Conservation (phyloP, 2,113 vertebrate genomes). For the Syngnathus floridae region DNA sequence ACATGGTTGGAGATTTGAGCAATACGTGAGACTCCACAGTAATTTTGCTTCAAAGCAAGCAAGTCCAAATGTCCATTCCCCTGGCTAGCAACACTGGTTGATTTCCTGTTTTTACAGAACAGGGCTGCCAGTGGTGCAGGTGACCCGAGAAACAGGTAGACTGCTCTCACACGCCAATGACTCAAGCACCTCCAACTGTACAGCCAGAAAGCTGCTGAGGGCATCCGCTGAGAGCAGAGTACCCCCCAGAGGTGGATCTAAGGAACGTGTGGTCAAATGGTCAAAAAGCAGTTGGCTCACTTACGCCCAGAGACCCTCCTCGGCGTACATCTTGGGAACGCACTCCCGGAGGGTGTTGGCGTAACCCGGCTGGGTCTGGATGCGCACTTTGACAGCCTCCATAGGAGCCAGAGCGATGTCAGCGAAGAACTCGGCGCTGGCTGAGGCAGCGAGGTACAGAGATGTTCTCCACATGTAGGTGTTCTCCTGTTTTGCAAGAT, state of each 20-base stretch:
- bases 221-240: slow-evolving; percentile 66
- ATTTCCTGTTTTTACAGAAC: slow-evolving; percentile 15
- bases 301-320: slow-evolving; percentile 96
- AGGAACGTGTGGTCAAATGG: slow-evolving; percentile 71
- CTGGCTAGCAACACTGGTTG: slow-evolving; percentile 35
- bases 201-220: slow-evolving; percentile 86
- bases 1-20: background rate
- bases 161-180: slow-evolving; percentile 93
- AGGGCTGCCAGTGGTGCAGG: slow-evolving; percentile 40
- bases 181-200: slow-evolving; percentile 93
- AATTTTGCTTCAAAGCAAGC: background rate
- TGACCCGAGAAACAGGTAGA: slow-evolving; percentile 79
- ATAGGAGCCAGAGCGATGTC: slow-evolving; percentile 98
- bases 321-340: slow-evolving; percentile 89
- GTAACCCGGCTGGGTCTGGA: slow-evolving; percentile 95
- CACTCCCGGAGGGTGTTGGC: slow-evolving; percentile 92
- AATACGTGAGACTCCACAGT: background rate
- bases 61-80: slow-evolving; percentile 31
- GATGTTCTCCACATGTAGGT: slow-evolving; percentile 95
- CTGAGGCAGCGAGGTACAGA: slow-evolving; percentile 90
- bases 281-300: slow-evolving; percentile 39
- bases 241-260: slow-evolving; percentile 93
- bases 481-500: slow-evolving; percentile 78
- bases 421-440: slow-evolving; percentile 98
- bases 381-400: slow-evolving; percentile 97